A percentile compares a stretch with the other conserved stretches of the same genome.
phyloP scores from a whole-genome alignment of 2,113 vertebrate species.

The Ginglymostoma cirratum region DNA sequence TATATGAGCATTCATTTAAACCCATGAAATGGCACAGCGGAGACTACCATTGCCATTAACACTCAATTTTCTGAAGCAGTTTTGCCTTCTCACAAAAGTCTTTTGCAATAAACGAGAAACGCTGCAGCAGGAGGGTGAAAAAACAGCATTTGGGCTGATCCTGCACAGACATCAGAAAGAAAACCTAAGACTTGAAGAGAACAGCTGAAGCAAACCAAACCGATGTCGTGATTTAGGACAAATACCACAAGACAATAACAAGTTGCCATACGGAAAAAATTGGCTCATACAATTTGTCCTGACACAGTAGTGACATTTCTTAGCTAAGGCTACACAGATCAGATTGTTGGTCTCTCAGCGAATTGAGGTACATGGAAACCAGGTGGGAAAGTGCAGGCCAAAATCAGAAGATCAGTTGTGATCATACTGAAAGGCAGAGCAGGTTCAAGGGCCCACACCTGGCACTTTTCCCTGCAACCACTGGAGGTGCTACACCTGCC shows the following conservation, averaged over 20 bases:
- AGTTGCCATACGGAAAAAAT: no score
- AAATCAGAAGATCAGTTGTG: no score
- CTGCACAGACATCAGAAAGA: not conserved
- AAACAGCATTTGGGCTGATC: not conserved
- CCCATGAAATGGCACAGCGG: not conserved
- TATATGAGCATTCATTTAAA: not conserved
- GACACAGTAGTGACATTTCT: not conserved
- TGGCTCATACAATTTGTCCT: not conserved
- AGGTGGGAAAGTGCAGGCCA: no score
- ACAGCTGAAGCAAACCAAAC: not conserved
- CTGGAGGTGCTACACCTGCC: no score
- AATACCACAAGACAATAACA: not conserved
- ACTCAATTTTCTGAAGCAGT: not conserved
- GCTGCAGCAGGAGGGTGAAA: not conserved
- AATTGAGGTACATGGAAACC: no score
- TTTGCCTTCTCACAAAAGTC: not conserved
- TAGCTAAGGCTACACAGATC: not conserved
- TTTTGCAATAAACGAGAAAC: not conserved
- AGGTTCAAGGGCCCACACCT: no score
- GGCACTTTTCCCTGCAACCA: no score
- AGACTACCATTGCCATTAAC: not conserved
- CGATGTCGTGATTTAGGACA: not conserved
- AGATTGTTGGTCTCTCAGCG: no score
- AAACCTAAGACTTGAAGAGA: not conserved
- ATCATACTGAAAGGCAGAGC: no score